Evolutionary conservation across 1,140 invertebrate genomes (phyloP), one percentile per base, ranked within the genome.

Genomic region (Drosophila guanche): DNA sequence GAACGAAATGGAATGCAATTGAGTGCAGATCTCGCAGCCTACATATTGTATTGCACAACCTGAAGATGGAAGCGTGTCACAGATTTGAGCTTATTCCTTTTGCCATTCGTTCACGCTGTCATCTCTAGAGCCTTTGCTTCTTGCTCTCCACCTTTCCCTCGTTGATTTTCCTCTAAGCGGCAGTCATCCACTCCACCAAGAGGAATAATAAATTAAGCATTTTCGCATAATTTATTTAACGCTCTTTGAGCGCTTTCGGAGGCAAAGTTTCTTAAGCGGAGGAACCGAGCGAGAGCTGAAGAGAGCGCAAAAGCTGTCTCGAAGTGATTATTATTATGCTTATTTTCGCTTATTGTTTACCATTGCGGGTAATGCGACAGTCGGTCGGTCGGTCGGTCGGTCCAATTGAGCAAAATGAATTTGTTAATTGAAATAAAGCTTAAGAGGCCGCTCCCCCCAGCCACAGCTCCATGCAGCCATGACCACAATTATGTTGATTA

Each of bases 331-430:
- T 50, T 33, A 61, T 33, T 60, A 41, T 55, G 37, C 20, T 48
- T 48, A 54, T 69, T 50, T 25, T 27, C 41, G 23, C 45, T 27
- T 20, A 55, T 27, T 67, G 27, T 53, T 56, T 56, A 33, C 3
- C 27, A 46, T 33, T 8, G 29, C 29, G 29, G 29, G 29, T 33
- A 7, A 2, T 5, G 6, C 7, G 29, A 33, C 29, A 10, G 10
- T 3, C 33, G 8, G 33, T 10, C 33, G 33, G 40, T 27, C 43
- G 22, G 50, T 29, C 43, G 27, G 53, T 40, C 52, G 54, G 68
- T 55, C 79, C 81, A 81, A 81, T 81, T 81, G 79, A 72, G 75
- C 79, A 71, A 79, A 62, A 83, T 81, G 79, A 78, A 69, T 83
- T 81, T 78, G 68, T 83, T 83, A 81, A 81, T 73, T 73, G 58